Base-by-base conservation (phyloP, 2,797 vertebrate species). In the Etheostoma perlongum region DNA sequence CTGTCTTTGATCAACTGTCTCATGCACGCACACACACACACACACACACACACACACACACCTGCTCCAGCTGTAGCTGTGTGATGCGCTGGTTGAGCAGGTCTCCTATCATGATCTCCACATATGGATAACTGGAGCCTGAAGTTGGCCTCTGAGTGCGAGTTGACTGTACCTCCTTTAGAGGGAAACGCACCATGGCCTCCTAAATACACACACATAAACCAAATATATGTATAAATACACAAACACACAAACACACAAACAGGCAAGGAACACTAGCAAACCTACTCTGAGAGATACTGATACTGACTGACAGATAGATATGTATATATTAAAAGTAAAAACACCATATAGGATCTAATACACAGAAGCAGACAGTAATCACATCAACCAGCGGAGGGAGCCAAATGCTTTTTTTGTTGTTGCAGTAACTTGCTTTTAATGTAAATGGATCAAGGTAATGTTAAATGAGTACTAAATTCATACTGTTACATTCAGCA, bases 11-110 rank as follows among this genome's bases (percentile, higher is more conserved):
- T 46, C 19, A 30, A 18, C 27, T 57, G 3, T 59, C 40, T 52
- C 27, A 3, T 11, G 10, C 36, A 40, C 9, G 2, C 36, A 36
- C 36, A 9, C 36, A 36, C 33, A 36, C 8, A 36, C 2, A 36
- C 33, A 11, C 36, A 11, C 36, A 36, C 16, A 65, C 53, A 60
- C 5, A 55, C 70, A 72, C 59, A 88, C 70, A 58, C 30, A 98
- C 98, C 97, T 99, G 98, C 83, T 99, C 97, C 62, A 99, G 94
- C 85, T 99, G 98, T 58, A 99, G 95, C 86, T 99, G 98, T 53
- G 96, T 97, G 90, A 97, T 94, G 48, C 94, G 92, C 83, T 96
- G 97, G 47, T 96, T 94, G 27, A 96, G 94, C 88, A 97, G 84
- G 69, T 98, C 97, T 33, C 98, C 98, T 79, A 98, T 85, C 1